Conservation (phyloP, 2,888 invertebrate species). For the Eilema griseolum region DNA sequence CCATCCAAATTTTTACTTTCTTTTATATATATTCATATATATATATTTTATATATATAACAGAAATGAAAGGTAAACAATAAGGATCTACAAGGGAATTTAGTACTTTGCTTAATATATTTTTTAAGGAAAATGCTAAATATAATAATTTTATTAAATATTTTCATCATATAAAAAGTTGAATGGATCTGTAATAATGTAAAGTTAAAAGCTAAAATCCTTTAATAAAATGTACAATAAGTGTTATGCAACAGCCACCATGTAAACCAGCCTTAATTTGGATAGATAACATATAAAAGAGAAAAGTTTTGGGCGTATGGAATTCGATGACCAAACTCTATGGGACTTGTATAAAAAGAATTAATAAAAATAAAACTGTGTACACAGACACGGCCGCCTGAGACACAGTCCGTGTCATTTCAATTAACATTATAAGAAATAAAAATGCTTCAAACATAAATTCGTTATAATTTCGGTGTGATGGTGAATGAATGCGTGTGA, state of each 20-base stretch:
- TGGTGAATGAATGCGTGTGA: slow-evolving; percentile 57
- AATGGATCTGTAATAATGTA: background rate
- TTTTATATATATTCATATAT: background rate
- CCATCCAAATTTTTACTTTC: no score
- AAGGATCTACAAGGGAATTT: no score
- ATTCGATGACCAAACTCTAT: slow-evolving; percentile 73
- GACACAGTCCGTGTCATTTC: slow-evolving; percentile 78
- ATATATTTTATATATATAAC: no score
- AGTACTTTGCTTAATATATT: no score
- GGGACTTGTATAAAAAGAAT: slow-evolving; percentile 73
- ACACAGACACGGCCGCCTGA: slow-evolving; percentile 57
- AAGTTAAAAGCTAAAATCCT: background rate
- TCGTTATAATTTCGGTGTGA: slow-evolving; percentile 65
- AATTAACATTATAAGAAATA: slow-evolving; percentile 81
- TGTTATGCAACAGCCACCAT: slow-evolving; percentile 50
- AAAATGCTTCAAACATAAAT: slow-evolving; percentile 72
- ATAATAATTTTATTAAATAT: no score
- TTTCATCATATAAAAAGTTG: no score
- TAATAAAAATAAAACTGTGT: slow-evolving; percentile 72
- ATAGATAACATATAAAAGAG: slow-evolving; percentile 73
- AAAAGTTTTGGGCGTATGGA: slow-evolving; percentile 75
- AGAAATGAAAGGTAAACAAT: no score
- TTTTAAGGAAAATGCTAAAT: no score
- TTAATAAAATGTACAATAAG: background rate
- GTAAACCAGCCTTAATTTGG: slow-evolving; percentile 61